A percentile compares a stretch with the other conserved stretches of the same genome.
These are phyloP conservation scores for Anadara kagoshimensis DNA, from an alignment of 1,140 invertebrate species.

Conservation along the genomic window DNA sequence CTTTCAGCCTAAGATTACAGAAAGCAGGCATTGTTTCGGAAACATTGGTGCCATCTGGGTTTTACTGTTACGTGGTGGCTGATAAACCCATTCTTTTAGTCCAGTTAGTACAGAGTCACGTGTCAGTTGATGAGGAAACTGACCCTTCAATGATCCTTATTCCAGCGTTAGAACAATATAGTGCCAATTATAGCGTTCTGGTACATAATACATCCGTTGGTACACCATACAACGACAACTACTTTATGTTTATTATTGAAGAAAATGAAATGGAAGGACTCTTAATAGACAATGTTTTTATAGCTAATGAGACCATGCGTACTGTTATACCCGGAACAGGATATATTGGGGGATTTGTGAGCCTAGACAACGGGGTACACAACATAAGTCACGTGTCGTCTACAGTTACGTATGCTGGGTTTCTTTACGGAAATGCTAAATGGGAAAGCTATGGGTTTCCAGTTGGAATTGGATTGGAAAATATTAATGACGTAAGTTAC, in stretches of 20 bases:
- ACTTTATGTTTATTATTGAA: constrained; percentile 41
- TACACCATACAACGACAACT: constrained; percentile 13
- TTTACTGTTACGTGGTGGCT: constrained; percentile 4
- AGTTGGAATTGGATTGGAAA: constrained; percentile 21
- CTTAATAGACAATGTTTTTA: not conserved
- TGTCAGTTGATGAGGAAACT: constrained; percentile 15
- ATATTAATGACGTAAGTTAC: constrained; percentile 8
- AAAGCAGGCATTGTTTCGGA: constrained; percentile 6
- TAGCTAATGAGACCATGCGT: constrained; percentile 4
- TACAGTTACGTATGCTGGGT: constrained; percentile 8
- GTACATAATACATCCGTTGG: constrained; percentile 42
- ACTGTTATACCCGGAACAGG: constrained; percentile 10
- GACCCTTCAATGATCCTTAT: constrained; percentile 54
- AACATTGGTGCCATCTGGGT: not conserved
- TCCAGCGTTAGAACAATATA: constrained; percentile 46
- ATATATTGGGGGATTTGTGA: constrained; percentile 17
- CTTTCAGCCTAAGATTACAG: not conserved
- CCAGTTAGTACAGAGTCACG: constrained; percentile 27
- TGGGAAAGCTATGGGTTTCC: constrained; percentile 26
- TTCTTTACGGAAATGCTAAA: constrained; percentile 28
- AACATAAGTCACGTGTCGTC: constrained; percentile 9
- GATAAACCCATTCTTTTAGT: constrained; percentile 22
- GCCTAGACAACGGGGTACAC: constrained; percentile 15
- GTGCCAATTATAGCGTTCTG: constrained; percentile 51
- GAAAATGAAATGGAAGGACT: constrained; percentile 12